Percentiles rank a stretch among this genome's conserved stretches.
Conservation (phyloP, 2,797 vertebrate genomes). For the Sternotherus odoratus region DNA sequence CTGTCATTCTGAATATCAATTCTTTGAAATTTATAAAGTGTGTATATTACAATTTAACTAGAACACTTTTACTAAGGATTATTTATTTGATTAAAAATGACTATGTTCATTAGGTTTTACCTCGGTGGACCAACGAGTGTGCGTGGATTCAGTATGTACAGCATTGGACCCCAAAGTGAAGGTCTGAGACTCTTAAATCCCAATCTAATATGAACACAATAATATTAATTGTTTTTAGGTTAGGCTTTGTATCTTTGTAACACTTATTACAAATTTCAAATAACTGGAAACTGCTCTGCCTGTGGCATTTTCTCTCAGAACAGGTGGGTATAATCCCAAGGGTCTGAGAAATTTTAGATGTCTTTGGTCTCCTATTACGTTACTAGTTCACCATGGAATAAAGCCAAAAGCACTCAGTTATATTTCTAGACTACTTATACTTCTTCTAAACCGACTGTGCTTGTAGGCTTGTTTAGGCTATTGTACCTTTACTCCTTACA, state of each 20-base stretch:
- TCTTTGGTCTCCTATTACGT: background rate
- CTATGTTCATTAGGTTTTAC: constrained; percentile 88
- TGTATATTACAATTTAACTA: background rate
- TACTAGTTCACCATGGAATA: background rate
- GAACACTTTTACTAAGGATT: background rate
- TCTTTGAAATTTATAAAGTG: background rate
- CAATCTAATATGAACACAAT: background rate
- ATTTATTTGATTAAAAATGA: background rate
- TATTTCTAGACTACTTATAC: background rate
- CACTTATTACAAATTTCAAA: background rate
- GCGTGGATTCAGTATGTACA: constrained; percentile 98
- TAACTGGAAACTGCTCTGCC: background rate
- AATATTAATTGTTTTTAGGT: background rate
- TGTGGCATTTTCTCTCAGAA: background rate
- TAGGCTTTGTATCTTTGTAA: background rate
- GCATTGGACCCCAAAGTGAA: constrained; percentile 97
- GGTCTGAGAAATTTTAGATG: background rate
- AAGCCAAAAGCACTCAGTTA: background rate
- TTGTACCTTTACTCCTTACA: background rate
- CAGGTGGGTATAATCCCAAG: background rate
- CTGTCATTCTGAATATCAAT: background rate
- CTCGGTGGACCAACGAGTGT: constrained; percentile 96
- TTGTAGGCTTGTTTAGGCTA: background rate
- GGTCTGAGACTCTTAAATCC: constrained; percentile 78
- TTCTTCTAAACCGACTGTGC: background rate